phyloP scores from a whole-genome alignment of 2,888 invertebrate genomes.

The Drosophila monieri region DNA sequence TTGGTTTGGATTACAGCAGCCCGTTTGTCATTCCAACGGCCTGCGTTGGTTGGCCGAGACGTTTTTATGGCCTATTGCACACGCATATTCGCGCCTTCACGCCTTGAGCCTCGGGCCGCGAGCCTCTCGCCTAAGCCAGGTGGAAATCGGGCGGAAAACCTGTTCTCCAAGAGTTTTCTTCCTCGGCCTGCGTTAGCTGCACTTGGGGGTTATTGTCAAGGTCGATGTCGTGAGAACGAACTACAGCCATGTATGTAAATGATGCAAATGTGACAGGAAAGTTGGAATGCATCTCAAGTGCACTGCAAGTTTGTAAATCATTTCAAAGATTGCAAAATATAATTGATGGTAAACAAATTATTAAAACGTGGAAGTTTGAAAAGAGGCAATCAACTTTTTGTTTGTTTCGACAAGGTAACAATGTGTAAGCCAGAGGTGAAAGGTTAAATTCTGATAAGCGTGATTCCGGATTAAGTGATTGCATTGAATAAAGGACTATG shows the following conservation, averaged over 20 bases:
- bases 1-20: constrained; percentile 33
- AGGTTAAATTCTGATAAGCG: neutral
- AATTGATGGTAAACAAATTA: neutral
- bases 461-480: neutral
- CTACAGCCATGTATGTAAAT: constrained; percentile 18
- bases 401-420: neutral
- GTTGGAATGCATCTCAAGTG: constrained; percentile 56
- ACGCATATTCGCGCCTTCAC: constrained; percentile 71
- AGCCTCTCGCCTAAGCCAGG: constrained; percentile 28
- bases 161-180: constrained; percentile 69
- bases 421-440: neutral
- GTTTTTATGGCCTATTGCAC: constrained; percentile 51
- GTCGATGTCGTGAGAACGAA: constrained; percentile 66
- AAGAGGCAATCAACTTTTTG: neutral
- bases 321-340: neutral
- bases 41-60: constrained; percentile 25
- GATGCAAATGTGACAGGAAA: constrained; percentile 74
- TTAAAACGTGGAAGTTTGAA: neutral
- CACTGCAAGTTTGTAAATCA: constrained; percentile 22
- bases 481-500: neutral
- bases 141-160: constrained; percentile 55
- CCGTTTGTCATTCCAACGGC: constrained; percentile 55
- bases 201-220: constrained; percentile 65
- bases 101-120: constrained; percentile 12
- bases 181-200: constrained; percentile 47